Evolutionary conservation across 2,888 invertebrate genomes (phyloP), one percentile per base, ranked within the genome.

Genomic region (Odontothrips loti): DNA sequence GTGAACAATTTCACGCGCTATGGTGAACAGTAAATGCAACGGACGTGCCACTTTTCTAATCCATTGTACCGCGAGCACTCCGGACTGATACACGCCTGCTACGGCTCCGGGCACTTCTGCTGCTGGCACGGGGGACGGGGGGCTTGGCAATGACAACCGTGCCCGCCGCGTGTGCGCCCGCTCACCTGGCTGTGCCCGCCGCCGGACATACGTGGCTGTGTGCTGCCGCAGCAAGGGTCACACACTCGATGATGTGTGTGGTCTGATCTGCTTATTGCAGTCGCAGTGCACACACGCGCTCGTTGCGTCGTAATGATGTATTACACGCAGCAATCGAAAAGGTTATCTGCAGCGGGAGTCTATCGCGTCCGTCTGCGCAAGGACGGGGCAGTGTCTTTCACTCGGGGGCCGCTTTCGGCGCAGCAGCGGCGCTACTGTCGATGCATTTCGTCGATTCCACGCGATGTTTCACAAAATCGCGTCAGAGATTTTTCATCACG

Each of bases 221-320:
- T n/a, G n/a, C n/a, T n/a, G 58, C 58, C 15, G 20, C 58, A 15
- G 20, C 58, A 58, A 20, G 6, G 58, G 58, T 9, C 34, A 17
- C 58, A 58, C 58, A 58, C 34, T 6, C 34, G 34, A 43, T 43
- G 34, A 23, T 68, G 68, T 68, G 68, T 68, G 68, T 68, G 68
- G 68, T 68, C 68, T 68, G 68, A 68, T 68, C 68, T 68, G 68
- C 68, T 68, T 68, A 68, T 68, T 68, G 68, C 68, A 20, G 68
- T 23, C 34, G 34, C 23, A 23, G 68, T 23, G 23, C 68, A 23
- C 23, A 68, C 23, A 23, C 68, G 68, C 68, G 68, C 68, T 68
- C 68, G 68, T 23, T 68, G 58, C 58, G 58, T 15, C 20, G 68
- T 68, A 68, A 68, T 68, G 68, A 68, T 68, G 68, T 68, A 68